Percentiles rank a stretch among this genome's conserved stretches.
phyloP scores from a whole-genome alignment of 2,888 invertebrate genomes.

The Cosmopolites sordidus region DNA sequence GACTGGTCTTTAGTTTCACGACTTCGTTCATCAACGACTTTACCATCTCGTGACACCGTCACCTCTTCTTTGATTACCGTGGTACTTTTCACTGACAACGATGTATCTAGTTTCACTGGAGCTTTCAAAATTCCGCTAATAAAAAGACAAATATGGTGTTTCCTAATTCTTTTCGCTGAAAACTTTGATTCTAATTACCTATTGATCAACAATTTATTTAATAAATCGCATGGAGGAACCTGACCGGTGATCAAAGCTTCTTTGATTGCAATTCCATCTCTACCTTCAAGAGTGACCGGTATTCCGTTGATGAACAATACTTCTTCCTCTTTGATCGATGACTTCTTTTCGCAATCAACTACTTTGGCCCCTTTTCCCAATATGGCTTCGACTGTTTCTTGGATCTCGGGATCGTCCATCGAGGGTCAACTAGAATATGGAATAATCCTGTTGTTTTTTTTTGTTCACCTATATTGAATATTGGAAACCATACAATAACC shows the following conservation, averaged over 20 bases:
- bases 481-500: too few species aligned
- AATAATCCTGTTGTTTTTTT: too few species aligned
- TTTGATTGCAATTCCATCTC: slow-evolving; percentile 64
- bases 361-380: slow-evolving; percentile 68
- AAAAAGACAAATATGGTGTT: background rate
- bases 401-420: slow-evolving; percentile 69
- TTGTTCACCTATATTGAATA: too few species aligned
- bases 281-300: slow-evolving; percentile 44
- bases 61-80: slow-evolving; percentile 68
- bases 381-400: slow-evolving; percentile 70
- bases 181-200: slow-evolving; percentile 41
- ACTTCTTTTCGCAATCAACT: slow-evolving; percentile 68
- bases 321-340: slow-evolving; percentile 68
- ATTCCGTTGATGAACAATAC: slow-evolving; percentile 64
- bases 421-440: slow-evolving; percentile 2
- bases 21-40: slow-evolving; percentile 65
- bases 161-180: background rate
- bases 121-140: slow-evolving; percentile 56
- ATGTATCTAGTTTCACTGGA: slow-evolving; percentile 67
- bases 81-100: slow-evolving; percentile 66
- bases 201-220: slow-evolving; percentile 64
- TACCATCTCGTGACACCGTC: slow-evolving; percentile 62
- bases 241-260: slow-evolving; percentile 65
- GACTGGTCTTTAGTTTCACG: slow-evolving; percentile 69
- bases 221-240: slow-evolving; percentile 66